A percentile compares a stretch with the other conserved stretches of the same genome.
Conservation (phyloP, 1,140 invertebrate genomes). For the Ctenoplectra terminalis region DNA sequence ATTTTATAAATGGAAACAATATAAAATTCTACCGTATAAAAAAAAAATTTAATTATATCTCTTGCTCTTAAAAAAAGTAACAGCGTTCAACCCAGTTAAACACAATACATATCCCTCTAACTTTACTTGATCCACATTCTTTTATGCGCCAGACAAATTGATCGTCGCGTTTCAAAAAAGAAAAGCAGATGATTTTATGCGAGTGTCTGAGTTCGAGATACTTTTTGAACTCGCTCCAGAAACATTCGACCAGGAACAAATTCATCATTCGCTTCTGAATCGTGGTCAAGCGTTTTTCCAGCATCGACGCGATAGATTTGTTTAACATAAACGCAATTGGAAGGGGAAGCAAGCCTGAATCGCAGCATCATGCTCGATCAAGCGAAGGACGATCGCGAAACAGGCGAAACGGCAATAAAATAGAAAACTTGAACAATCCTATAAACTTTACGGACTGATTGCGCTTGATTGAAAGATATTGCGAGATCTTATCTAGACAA, state of each 20-base stretch:
- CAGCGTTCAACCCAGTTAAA: neutral
- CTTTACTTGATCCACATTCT: neutral
- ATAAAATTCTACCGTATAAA: neutral
- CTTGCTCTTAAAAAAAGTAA: no score
- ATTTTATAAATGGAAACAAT: neutral
- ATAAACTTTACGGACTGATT: neutral
- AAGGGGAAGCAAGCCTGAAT: neutral
- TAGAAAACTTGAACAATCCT: neutral
- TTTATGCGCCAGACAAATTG: neutral
- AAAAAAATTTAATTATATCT: neutral
- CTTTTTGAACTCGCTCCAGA: neutral
- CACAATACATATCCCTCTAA: neutral
- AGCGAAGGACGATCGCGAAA: neutral
- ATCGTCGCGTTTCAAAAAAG: neutral
- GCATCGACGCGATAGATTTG: neutral
- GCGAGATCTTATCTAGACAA: neutral
- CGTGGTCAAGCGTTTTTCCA: neutral
- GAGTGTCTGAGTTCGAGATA: neutral
- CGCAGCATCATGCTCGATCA: conserved; percentile 18
- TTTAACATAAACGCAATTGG: conserved; percentile 12
- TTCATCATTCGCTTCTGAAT: neutral
- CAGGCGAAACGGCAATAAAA: neutral
- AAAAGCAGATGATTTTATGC: neutral
- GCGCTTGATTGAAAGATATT: conserved; percentile 7
- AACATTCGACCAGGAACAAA: neutral